A percentile compares a stretch with the other conserved stretches of the same genome.
These are phyloP conservation scores for Phalera bucephala DNA, from an alignment of 2,888 invertebrate species.

Conservation along the genomic window DNA sequence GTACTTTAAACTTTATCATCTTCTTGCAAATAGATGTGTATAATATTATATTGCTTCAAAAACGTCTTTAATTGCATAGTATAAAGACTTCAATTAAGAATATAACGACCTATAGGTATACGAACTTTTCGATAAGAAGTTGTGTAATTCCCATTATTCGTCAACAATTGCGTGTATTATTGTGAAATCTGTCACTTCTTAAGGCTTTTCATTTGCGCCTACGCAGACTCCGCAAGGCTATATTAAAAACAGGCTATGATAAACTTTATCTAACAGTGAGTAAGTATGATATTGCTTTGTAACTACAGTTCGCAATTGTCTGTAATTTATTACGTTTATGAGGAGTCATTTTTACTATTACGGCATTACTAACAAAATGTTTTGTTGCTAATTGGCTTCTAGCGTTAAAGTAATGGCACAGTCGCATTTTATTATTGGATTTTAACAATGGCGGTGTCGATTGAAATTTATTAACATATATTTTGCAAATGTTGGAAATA, in stretches of 20 bases:
- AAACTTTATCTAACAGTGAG: conserved; percentile 11
- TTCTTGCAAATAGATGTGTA: too few species aligned
- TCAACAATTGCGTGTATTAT: conserved; percentile 53
- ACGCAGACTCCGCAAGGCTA: conserved; percentile 35
- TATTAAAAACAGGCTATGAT: conserved; percentile 7
- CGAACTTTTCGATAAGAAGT: conserved; percentile 12
- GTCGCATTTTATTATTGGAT: too few species aligned
- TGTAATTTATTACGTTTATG: conserved; percentile 44
- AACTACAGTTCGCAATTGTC: conserved; percentile 24
- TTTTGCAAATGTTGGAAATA: too few species aligned
- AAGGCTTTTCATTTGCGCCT: conserved; percentile 48
- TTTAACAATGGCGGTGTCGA: too few species aligned
- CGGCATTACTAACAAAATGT: conserved; percentile 42
- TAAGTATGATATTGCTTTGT: conserved; percentile 14
- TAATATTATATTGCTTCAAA: too few species aligned
- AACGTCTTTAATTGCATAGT: too few species aligned
- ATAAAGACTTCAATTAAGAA: too few species aligned
- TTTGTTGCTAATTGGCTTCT: conserved; percentile 45
- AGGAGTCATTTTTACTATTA: conserved; percentile 53
- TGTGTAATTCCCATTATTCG: conserved; percentile 49
- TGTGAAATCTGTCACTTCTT: conserved; percentile 53
- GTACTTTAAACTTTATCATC: too few species aligned
- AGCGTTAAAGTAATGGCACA: conserved; percentile 8
- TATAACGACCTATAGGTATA: neutral
- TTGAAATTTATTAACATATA: too few species aligned